A percentile compares a stretch with the other conserved stretches of the same genome.
These are phyloP conservation scores for Notolepis coatsorum DNA, from an alignment of 2,797 vertebrate genomes.

Conservation along the genomic window DNA sequence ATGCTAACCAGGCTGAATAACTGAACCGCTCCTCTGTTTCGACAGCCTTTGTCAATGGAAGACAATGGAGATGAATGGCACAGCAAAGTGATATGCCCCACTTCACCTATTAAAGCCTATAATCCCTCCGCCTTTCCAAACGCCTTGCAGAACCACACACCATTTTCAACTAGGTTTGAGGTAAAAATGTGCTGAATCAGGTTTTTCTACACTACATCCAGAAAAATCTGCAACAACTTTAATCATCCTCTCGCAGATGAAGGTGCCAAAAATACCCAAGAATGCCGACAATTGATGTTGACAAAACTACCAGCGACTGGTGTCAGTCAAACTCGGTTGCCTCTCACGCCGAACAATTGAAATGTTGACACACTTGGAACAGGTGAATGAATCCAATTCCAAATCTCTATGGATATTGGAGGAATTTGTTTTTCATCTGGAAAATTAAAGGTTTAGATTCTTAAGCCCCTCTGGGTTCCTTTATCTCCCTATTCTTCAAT, in stretches of 20 bases:
- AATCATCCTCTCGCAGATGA: constrained; percentile 49
- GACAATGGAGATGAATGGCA: constrained; percentile 46
- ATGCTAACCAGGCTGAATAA: constrained; percentile 28
- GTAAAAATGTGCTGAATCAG: constrained; percentile 61
- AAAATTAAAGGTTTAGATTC: constrained; percentile 86
- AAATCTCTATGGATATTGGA: constrained; percentile 71
- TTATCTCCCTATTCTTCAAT: constrained; percentile 91
- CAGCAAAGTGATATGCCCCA: constrained; percentile 38
- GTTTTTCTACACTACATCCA: constrained; percentile 39
- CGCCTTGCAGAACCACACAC: constrained; percentile 34
- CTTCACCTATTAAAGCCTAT: constrained; percentile 27
- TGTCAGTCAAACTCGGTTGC: constrained; percentile 60
- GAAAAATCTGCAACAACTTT: constrained; percentile 47
- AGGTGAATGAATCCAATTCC: constrained; percentile 70
- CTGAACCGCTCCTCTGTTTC: constrained; percentile 37
- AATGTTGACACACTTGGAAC: constrained; percentile 56
- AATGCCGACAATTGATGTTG: constrained; percentile 63
- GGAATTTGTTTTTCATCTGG: constrained; percentile 77
- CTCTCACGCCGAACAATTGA: constrained; percentile 53
- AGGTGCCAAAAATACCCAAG: constrained; percentile 39
- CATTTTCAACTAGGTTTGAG: constrained; percentile 3
- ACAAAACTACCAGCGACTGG: constrained; percentile 52
- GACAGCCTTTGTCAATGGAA: constrained; percentile 31
- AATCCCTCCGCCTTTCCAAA: constrained; percentile 6
- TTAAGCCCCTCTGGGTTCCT: constrained; percentile 84